phyloP scores from a whole-genome alignment of 2,888 invertebrate genomes.

The Acrobeloides nanus region DNA sequence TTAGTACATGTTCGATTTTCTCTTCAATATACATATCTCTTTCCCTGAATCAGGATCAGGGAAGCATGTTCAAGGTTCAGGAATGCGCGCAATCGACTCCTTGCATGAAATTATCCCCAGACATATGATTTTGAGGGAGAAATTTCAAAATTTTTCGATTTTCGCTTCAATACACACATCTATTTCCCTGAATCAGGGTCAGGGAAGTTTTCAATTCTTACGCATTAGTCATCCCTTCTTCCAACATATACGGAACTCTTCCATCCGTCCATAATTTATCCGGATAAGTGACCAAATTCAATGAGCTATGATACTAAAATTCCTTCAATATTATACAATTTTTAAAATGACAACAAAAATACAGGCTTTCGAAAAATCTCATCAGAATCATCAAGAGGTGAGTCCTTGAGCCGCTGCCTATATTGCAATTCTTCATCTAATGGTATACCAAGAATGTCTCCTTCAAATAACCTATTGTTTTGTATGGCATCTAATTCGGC shows the following conservation, averaged over 20 bases:
- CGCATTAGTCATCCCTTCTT: constrained; percentile 50
- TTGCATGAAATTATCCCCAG: too few species aligned
- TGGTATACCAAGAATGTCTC: constrained; percentile 60
- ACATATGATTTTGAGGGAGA: too few species aligned
- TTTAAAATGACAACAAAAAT: constrained; percentile 5
- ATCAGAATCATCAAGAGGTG: constrained; percentile 19
- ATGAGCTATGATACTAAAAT: constrained; percentile 50
- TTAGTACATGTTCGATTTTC: too few species aligned
- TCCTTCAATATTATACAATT: background rate
- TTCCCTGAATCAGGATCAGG: too few species aligned
- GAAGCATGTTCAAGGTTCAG: too few species aligned
- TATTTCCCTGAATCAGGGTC: too few species aligned
- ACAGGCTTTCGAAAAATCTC: constrained; percentile 11
- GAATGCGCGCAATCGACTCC: too few species aligned
- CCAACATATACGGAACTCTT: constrained; percentile 50
- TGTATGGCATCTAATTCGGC: constrained; percentile 47
- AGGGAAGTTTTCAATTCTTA: too few species aligned
- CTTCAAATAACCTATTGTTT: constrained; percentile 58
- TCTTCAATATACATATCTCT: too few species aligned
- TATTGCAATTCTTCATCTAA: constrained; percentile 17
- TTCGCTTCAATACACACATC: too few species aligned
- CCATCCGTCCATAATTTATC: constrained; percentile 52
- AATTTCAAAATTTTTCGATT: too few species aligned
- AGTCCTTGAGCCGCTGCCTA: constrained; percentile 29
- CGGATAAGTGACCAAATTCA: constrained; percentile 52